Evolutionary conservation across 2,113 vertebrate genomes (phyloP).

Genomic region (Sula dactylatra): DNA sequence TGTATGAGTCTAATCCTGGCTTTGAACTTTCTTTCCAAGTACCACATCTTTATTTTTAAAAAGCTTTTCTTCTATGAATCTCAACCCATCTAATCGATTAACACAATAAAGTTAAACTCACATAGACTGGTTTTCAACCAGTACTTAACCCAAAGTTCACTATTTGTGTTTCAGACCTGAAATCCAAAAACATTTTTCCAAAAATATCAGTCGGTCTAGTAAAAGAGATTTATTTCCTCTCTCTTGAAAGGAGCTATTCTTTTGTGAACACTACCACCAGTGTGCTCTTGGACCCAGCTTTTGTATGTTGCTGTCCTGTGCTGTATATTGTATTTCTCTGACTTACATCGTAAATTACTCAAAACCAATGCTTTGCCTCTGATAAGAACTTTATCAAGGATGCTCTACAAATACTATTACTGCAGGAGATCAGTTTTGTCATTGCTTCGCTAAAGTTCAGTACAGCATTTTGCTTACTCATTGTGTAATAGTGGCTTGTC

Average conservation of each 20-base stretch:
- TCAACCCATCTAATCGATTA: not conserved
- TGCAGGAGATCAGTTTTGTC: not conserved
- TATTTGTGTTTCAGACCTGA: not conserved
- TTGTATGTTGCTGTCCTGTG: not conserved
- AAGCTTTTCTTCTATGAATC: not conserved
- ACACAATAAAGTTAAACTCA: not conserved
- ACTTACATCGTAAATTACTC: not conserved
- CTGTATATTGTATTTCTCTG: not conserved
- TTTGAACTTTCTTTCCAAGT: not conserved
- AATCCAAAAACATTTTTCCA: conserved; percentile 3
- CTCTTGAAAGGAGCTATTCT: conserved; percentile 17
- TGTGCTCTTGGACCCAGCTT: not conserved
- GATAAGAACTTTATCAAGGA: not conserved
- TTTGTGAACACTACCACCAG: not conserved
- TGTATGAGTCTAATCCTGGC: not conserved
- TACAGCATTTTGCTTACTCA: not conserved
- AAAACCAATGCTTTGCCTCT: not conserved
- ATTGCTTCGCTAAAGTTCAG: not conserved
- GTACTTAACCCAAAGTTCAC: not conserved
- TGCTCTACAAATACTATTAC: not conserved
- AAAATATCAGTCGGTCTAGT: not conserved
- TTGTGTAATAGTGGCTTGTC: not conserved
- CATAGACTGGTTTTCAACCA: not conserved
- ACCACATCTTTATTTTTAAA: not conserved
- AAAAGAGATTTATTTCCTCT: not conserved